Evolutionary conservation across 2,113 vertebrate genomes (phyloP).

Genomic region (Camelus bactrianus): DNA sequence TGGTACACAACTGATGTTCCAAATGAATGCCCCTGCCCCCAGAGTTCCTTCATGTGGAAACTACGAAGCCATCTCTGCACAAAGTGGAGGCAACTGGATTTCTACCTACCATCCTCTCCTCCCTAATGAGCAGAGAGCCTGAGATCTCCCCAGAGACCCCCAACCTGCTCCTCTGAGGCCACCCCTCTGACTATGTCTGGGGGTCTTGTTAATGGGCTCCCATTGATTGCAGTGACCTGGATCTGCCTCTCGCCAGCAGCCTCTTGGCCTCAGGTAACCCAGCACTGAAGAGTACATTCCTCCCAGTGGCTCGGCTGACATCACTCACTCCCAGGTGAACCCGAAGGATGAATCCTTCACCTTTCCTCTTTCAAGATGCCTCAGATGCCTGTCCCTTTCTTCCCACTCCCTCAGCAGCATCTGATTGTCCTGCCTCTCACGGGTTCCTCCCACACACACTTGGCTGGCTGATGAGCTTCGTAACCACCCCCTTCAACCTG

Average conservation of each 20-base stretch:
- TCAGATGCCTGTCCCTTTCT: neutral
- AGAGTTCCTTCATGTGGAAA: neutral
- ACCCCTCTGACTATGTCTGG: neutral
- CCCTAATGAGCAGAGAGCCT: neutral
- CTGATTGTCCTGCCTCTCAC: neutral
- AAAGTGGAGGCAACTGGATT: neutral
- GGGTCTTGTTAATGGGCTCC: neutral
- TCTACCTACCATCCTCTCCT: neutral
- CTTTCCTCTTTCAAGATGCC: neutral
- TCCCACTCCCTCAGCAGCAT: neutral
- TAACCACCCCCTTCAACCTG: neutral
- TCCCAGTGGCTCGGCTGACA: neutral
- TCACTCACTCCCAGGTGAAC: rapidly evolving
- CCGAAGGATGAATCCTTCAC: neutral
- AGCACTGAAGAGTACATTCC: neutral
- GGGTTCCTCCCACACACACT: neutral
- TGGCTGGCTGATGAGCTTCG: neutral
- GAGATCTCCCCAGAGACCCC: neutral
- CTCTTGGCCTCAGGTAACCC: neutral
- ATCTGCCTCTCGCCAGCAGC: neutral
- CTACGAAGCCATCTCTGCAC: neutral
- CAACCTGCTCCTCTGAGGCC: neutral
- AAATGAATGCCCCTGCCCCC: too few species aligned
- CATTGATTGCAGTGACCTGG: neutral
- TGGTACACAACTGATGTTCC: neutral